Conservation (phyloP, 2,888 invertebrate species). For the Apamea sordens region DNA sequence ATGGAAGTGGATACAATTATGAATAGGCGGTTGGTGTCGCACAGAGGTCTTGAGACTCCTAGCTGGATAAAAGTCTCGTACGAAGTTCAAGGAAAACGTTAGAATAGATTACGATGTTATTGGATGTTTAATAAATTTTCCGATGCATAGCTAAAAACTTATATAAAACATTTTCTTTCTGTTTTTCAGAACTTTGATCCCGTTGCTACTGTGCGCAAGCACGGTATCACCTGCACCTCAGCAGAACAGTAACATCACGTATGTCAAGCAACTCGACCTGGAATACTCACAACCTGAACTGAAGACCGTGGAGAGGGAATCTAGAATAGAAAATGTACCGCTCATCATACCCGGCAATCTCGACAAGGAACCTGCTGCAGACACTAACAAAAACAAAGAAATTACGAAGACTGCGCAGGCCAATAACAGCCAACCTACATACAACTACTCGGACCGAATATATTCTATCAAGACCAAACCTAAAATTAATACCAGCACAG, state of each 20-base stretch:
- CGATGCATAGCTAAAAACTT: not conserved
- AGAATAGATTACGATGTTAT: not conserved
- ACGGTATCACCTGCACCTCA: constrained; percentile 77
- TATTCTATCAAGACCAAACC: constrained; percentile 57
- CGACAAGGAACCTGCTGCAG: constrained; percentile 11
- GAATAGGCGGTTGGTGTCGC: not conserved
- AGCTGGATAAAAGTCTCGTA: not conserved
- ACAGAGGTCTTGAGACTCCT: not conserved
- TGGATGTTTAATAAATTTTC: not conserved
- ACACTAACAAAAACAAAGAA: constrained; percentile 8
- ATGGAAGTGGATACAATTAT: not conserved
- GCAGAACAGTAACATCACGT: constrained; percentile 77
- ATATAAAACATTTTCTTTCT: constrained; percentile 51
- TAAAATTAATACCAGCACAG: constrained; percentile 46
- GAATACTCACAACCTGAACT: constrained; percentile 53
- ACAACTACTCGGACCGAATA: constrained; percentile 56
- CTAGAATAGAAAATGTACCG: constrained; percentile 77
- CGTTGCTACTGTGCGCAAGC: constrained; percentile 71
- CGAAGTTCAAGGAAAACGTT: not conserved
- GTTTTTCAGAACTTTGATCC: constrained; percentile 74
- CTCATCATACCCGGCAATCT: constrained; percentile 70
- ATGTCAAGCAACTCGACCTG: constrained; percentile 76
- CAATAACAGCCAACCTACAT: constrained; percentile 33
- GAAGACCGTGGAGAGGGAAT: constrained; percentile 61
- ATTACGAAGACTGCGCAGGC: constrained; percentile 4